These are phyloP conservation scores for Amblyopsis hoosieri DNA, from an alignment of 2,797 vertebrate species.

Conservation along the genomic window DNA sequence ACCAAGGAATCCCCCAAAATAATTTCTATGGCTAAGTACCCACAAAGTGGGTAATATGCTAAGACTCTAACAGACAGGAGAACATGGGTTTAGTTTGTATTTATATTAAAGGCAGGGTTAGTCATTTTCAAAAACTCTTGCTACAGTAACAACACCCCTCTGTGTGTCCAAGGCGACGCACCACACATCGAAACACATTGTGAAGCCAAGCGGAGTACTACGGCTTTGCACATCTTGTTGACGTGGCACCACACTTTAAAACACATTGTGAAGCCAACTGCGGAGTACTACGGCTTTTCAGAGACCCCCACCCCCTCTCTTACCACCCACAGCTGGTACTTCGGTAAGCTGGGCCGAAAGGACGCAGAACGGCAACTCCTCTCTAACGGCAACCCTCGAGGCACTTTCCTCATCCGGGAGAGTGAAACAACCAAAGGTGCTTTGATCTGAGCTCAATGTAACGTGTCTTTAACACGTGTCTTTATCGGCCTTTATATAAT, in stretches of 20 bases:
- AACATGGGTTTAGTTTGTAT: not conserved
- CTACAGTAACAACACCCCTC: no score
- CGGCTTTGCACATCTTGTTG: no score
- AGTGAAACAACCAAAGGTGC: slow-evolving; percentile 99
- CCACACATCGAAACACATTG: no score
- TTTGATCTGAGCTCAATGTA: not conserved
- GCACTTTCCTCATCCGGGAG: slow-evolving; percentile 98
- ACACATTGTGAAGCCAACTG: no score
- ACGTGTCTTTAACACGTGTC: slow-evolving; percentile 20
- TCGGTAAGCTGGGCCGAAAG: slow-evolving; percentile 97
- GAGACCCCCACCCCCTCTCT: slow-evolving; percentile 4
- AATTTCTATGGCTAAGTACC: no score
- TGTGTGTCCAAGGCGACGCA: no score
- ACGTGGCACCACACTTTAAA: no score
- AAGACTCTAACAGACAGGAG: not conserved
- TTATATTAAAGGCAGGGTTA: not conserved
- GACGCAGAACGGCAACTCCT: slow-evolving; percentile 97
- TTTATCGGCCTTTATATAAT: slow-evolving; percentile 14
- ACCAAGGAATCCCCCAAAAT: no score
- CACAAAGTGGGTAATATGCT: no score
- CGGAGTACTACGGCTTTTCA: no score
- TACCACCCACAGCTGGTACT: slow-evolving; percentile 89
- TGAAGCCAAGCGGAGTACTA: no score
- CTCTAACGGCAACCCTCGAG: slow-evolving; percentile 95
- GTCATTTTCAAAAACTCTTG: no score